Evolutionary conservation across 2,113 vertebrate species (phyloP).

Genomic region (Thamnophis sirtalis): DNA sequence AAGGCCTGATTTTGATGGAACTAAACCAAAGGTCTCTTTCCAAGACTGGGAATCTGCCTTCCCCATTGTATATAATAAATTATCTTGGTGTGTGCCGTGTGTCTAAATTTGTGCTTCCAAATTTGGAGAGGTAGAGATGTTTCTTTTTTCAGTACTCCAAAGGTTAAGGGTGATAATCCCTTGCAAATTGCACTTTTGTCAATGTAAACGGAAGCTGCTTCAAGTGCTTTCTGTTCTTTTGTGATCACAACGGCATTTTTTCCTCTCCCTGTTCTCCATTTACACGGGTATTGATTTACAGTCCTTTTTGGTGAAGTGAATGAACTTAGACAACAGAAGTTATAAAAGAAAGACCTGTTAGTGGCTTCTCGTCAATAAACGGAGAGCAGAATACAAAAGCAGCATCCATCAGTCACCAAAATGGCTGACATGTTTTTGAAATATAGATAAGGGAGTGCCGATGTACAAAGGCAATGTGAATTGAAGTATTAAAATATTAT

Average conservation of each 20-base stretch:
- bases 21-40: not conserved
- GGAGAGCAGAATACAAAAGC: not conserved
- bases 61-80: not conserved
- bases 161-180: accelerated
- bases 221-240: not conserved
- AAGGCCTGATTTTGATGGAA: not conserved
- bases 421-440: not conserved
- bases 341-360: not conserved
- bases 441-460: not conserved
- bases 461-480: accelerated
- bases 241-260: not conserved
- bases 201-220: not conserved
- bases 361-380: not conserved
- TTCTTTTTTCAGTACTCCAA: not conserved
- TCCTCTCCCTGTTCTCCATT: constrained; percentile 18
- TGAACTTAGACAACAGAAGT: constrained; percentile 1
- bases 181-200: not conserved
- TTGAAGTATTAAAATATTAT: not conserved
- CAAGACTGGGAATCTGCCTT: not conserved
- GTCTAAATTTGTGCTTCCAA: not conserved
- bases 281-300: not conserved
- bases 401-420: not conserved
- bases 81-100: not conserved
- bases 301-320: constrained; percentile 14
- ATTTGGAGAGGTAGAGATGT: not conserved